Percentiles rank a stretch among this genome's conserved stretches.
Conservation (phyloP, 2,888 invertebrate species). For the Noctua fimbriata region DNA sequence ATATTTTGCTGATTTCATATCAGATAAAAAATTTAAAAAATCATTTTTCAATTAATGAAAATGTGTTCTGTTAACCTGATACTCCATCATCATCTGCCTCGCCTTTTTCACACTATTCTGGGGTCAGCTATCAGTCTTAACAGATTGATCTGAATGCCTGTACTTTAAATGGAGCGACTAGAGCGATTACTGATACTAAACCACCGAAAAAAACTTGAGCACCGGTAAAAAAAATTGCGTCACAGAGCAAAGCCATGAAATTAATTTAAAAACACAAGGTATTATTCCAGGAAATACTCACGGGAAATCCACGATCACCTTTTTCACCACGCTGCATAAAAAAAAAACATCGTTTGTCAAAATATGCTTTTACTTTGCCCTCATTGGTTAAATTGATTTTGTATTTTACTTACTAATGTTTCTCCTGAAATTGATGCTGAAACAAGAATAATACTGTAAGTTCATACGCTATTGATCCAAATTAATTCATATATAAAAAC, state of each 20-base stretch:
- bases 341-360: background rate
- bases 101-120: background rate
- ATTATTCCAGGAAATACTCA: background rate
- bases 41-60: background rate
- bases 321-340: background rate
- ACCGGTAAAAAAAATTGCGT: background rate
- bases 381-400: background rate
- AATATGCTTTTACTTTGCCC: background rate
- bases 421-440: slow-evolving; percentile 1
- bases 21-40: background rate
- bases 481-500: background rate
- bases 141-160: background rate
- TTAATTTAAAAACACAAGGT: background rate
- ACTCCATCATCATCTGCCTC: background rate
- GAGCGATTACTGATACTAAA: background rate
- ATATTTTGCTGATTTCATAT: background rate
- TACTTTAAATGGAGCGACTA: background rate
- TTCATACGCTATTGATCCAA: background rate
- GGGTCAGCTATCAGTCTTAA: background rate
- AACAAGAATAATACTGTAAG: background rate
- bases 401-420: background rate
- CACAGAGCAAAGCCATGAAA: background rate
- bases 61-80: background rate
- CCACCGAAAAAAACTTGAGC: background rate
- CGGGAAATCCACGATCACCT: background rate